Percentiles rank a stretch among this genome's conserved stretches.
Conservation (phyloP, 2,888 invertebrate species). For the Phania funesta region DNA sequence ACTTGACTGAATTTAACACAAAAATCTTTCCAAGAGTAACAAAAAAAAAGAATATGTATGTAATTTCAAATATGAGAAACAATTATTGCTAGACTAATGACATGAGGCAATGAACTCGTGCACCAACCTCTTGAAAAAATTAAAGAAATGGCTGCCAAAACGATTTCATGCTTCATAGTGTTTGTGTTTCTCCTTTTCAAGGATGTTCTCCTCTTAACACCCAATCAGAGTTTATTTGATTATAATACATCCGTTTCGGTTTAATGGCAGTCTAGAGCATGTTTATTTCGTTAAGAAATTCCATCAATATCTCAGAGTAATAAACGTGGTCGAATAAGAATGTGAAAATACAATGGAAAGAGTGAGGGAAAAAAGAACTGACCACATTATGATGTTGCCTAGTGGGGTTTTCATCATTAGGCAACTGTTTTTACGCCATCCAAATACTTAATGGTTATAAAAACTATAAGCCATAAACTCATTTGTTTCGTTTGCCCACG, state of each 20-base stretch:
- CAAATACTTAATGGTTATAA: background rate
- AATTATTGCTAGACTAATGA: background rate
- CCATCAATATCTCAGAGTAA: background rate
- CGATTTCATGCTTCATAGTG: slow-evolving; percentile 38
- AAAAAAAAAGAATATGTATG: no score
- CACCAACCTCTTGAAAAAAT: background rate
- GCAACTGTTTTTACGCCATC: slow-evolving; percentile 4
- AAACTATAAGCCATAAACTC: background rate
- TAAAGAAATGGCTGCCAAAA: slow-evolving; percentile 10
- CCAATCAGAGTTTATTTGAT: slow-evolving; percentile 21
- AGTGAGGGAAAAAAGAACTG: background rate
- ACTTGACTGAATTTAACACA: slow-evolving; percentile 1
- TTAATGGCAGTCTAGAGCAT: slow-evolving; percentile 14
- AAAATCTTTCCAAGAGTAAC: background rate
- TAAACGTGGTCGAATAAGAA: background rate
- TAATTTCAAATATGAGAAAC: background rate
- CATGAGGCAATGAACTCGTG: background rate
- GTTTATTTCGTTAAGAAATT: slow-evolving; percentile 41
- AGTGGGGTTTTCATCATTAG: background rate
- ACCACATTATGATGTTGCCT: background rate
- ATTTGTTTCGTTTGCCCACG: background rate
- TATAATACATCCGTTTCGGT: slow-evolving; percentile 6
- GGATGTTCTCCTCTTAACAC: background rate
- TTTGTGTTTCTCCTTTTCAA: no score
- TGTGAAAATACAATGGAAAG: background rate